Evolutionary conservation across 2,797 vertebrate genomes (phyloP).

Genomic region (Micropoecilia bifurca): DNA sequence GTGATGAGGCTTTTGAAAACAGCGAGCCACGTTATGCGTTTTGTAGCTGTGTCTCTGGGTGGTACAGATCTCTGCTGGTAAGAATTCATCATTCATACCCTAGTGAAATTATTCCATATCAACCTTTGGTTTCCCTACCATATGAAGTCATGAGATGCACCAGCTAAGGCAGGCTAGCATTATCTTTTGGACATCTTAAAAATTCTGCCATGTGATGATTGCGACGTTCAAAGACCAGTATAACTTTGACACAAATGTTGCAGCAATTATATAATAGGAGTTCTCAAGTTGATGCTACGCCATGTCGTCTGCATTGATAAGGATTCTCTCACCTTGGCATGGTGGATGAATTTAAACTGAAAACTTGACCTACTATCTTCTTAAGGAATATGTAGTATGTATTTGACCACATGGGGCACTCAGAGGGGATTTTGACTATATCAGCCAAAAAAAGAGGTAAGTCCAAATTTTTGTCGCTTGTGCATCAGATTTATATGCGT

Average conservation of each 20-base stretch:
- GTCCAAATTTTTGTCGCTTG: not conserved
- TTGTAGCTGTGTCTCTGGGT: conserved; percentile 58
- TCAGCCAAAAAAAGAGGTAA: not conserved
- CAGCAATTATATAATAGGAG: not conserved
- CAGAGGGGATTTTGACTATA: not conserved
- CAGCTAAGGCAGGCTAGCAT: not conserved
- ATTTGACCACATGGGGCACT: not conserved
- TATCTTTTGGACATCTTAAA: not conserved
- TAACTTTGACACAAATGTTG: not conserved
- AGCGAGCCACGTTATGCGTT: conserved; percentile 68
- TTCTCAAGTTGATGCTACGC: not conserved
- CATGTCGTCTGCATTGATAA: not conserved
- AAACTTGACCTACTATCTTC: not conserved
- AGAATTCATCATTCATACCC: not conserved
- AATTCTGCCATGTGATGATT: not conserved
- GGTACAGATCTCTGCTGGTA: conserved; percentile 39
- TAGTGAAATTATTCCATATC: not conserved
- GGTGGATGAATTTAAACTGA: not conserved
- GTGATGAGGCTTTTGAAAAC: conserved; percentile 78
- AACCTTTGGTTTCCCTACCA: not conserved
- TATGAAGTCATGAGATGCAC: not conserved
- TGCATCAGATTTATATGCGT: not conserved
- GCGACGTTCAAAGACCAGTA: not conserved
- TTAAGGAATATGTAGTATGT: not conserved
- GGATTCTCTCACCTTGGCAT: not conserved